Conservation (phyloP, 2,797 vertebrate species). For the Hyperoplus lanceolatus region DNA sequence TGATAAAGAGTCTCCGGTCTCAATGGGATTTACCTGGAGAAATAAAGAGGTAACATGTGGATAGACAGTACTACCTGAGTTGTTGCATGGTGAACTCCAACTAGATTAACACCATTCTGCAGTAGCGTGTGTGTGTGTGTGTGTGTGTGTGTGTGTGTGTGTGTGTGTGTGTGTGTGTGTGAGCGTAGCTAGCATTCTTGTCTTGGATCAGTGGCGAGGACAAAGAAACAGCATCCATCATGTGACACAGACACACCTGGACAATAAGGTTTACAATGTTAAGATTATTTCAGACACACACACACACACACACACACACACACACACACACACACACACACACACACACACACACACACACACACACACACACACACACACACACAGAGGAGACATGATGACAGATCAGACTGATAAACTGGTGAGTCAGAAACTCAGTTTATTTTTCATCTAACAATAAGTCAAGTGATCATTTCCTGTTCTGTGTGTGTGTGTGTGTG, state of each 20-base stretch:
- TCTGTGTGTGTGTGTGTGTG: constrained; percentile 7
- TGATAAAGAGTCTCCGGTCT: no score
- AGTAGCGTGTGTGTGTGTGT: constrained; percentile 1
- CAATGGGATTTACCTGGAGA: no score
- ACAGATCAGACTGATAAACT: constrained; percentile 26
- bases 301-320: neutral
- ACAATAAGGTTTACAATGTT: neutral
- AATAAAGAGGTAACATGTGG: no score
- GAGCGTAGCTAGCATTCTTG: constrained; percentile 69
- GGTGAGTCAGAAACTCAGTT: constrained; percentile 33
- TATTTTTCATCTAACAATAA: constrained; percentile 7
- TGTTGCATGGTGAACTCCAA: no score
- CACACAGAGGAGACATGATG: neutral
- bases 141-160: constrained; percentile 24
- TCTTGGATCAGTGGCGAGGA: constrained; percentile 66
- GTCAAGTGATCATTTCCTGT: constrained; percentile 7
- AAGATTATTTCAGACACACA: neutral
- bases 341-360: neutral
- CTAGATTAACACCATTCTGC: no score
- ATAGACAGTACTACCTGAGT: no score
- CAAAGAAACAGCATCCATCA: constrained; percentile 75
- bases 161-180: constrained; percentile 10
- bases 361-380: neutral
- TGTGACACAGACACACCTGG: constrained; percentile 41
- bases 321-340: no score